Evolutionary conservation across 2,113 vertebrate species (phyloP).

Genomic region (Egretta garzetta): DNA sequence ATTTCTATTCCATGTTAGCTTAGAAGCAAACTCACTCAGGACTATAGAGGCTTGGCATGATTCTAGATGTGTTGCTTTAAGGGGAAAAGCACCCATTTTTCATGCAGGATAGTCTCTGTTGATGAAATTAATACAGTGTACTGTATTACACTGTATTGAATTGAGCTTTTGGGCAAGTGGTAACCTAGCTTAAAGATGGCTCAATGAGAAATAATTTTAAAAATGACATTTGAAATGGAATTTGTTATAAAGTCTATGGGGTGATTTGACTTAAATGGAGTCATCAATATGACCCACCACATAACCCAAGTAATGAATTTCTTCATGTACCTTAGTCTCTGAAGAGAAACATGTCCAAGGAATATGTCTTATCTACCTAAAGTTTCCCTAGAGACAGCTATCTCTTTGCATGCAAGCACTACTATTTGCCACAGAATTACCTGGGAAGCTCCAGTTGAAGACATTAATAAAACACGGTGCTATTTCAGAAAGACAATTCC

Average conservation of each 20-base stretch:
- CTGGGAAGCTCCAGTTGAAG: not conserved
- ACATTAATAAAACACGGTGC: not conserved
- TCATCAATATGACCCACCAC: not conserved
- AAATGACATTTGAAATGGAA: not conserved
- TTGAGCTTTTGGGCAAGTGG: not conserved
- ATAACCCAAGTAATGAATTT: slow-evolving; percentile 13
- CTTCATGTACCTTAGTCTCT: not conserved
- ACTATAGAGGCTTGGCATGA: not conserved
- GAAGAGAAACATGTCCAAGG: slow-evolving; percentile 2
- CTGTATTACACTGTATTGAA: not conserved
- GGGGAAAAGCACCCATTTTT: not conserved
- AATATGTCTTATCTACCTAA: not conserved
- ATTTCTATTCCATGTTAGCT: not conserved
- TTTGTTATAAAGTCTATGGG: not conserved
- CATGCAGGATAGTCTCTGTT: not conserved
- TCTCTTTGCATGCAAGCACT: not conserved
- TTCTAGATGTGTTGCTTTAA: not conserved
- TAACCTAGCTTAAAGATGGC: not conserved
- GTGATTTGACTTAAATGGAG: not conserved
- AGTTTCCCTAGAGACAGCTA: not conserved
- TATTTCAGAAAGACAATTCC: not conserved
- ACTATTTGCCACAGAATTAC: not conserved
- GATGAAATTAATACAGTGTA: not conserved
- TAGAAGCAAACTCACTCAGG: not conserved
- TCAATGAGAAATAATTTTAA: slow-evolving; percentile 1